Evolutionary conservation across 1,140 invertebrate genomes (phyloP).

Genomic region (Plectrocnemia conspersa): DNA sequence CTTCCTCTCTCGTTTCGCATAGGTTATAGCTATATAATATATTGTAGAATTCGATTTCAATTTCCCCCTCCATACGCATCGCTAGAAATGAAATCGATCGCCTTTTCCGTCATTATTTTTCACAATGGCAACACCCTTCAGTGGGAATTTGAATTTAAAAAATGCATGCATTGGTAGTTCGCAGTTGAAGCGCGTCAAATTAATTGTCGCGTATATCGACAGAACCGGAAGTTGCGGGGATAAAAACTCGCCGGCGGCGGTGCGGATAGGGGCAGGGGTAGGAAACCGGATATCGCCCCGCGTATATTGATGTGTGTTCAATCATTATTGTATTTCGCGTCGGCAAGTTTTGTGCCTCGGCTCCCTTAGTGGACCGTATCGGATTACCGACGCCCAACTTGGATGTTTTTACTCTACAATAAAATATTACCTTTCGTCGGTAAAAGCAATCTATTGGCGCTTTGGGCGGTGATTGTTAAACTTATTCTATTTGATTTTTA

Average conservation of each 20-base stretch:
- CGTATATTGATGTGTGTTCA: conserved; percentile 32
- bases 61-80: too few relatives aligned
- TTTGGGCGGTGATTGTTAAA: too few relatives aligned
- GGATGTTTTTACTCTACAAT: conserved; percentile 3
- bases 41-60: too few relatives aligned
- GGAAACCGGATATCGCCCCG: conserved; percentile 27
- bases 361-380: conserved; percentile 12
- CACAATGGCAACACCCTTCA: too few relatives aligned
- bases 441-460: conserved; percentile 7
- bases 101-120: too few relatives aligned
- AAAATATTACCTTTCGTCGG: not conserved
- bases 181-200: not conserved
- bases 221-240: too few relatives aligned
- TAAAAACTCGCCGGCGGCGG: not conserved
- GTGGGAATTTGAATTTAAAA: too few relatives aligned
- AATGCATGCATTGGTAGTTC: not conserved
- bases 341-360: conserved; percentile 6
- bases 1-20: too few relatives aligned
- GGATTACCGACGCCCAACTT: conserved; percentile 7
- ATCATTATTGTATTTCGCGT: conserved; percentile 33
- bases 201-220: not conserved
- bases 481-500: too few relatives aligned
- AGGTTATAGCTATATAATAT: too few relatives aligned
- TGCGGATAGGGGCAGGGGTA: not conserved
- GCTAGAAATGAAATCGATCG: too few relatives aligned